Percentiles rank a stretch among this genome's conserved stretches.
Evolutionary conservation across 2,888 invertebrate species (phyloP).

Genomic region (Andricus curvator): DNA sequence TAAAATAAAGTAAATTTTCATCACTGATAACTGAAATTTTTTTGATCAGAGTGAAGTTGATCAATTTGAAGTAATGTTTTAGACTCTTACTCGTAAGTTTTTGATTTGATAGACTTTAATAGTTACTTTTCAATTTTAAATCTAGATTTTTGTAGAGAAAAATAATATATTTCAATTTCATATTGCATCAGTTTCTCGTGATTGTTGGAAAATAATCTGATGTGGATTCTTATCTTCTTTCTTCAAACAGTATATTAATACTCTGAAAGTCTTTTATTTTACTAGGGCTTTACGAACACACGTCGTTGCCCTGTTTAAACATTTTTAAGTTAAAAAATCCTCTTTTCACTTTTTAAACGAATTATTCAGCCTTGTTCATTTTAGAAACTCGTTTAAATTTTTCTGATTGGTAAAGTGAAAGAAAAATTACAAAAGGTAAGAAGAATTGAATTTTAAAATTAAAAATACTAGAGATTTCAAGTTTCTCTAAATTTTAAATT

Average conservation of each 20-base stretch:
- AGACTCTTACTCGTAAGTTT: not conserved
- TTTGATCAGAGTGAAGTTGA: not conserved
- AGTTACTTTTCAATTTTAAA: not conserved
- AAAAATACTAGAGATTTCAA: not conserved
- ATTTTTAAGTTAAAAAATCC: not conserved
- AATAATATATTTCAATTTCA: constrained; percentile 6
- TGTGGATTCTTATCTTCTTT: constrained; percentile 29
- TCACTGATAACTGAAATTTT: not conserved
- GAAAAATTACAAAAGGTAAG: not conserved
- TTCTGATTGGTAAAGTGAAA: not conserved
- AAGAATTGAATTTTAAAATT: not conserved
- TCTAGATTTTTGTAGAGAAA: not conserved
- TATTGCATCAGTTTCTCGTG: not conserved
- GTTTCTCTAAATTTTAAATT: not conserved
- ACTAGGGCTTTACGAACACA: constrained; percentile 4
- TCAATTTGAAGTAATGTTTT: not conserved
- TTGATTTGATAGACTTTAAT: not conserved
- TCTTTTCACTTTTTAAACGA: too few species aligned
- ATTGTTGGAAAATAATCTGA: constrained; percentile 29
- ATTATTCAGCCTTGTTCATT: too few species aligned
- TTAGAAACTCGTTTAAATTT: too few species aligned
- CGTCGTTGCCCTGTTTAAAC: not conserved
- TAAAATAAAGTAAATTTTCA: not conserved
- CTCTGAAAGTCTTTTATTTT: constrained; percentile 16
- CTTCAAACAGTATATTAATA: constrained; percentile 13